Evolutionary conservation across 2,113 vertebrate genomes (phyloP).

Genomic region (Oceanites oceanicus): DNA sequence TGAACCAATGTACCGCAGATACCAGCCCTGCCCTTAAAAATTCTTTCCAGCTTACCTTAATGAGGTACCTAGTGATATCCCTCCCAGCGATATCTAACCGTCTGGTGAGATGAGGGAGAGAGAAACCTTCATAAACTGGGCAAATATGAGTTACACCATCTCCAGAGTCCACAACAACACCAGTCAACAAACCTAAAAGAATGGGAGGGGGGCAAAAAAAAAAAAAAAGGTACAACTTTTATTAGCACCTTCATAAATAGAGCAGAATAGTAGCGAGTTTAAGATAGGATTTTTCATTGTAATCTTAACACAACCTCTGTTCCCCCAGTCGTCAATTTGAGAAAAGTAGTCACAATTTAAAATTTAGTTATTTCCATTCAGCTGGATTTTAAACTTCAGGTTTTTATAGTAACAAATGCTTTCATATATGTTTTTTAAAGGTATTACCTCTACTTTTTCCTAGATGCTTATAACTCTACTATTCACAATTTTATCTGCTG

Average conservation of each 20-base stretch:
- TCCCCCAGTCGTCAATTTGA: neutral
- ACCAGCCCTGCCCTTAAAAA: neutral
- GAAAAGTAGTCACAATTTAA: neutral
- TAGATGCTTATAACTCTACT: neutral
- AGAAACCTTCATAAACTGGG: conserved; percentile 98
- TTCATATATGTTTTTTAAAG: fast-evolving
- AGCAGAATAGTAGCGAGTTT: neutral
- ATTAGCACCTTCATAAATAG: neutral
- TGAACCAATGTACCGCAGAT: neutral
- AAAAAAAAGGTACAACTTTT: neutral
- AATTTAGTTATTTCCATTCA: neutral
- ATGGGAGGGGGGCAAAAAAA: neutral
- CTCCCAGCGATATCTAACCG: conserved; percentile 96
- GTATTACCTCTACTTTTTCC: neutral
- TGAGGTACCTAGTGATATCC: conserved; percentile 97
- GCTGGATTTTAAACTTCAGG: neutral
- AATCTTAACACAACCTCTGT: neutral
- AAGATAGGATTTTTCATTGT: neutral
- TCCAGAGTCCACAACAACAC: conserved; percentile 96
- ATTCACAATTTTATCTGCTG: neutral
- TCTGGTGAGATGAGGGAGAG: conserved; percentile 93
- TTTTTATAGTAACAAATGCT: neutral
- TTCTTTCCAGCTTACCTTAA: conserved; percentile 81
- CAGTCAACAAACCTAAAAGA: conserved; percentile 87
- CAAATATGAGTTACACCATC: conserved; percentile 98